These are phyloP conservation scores for Dysidea cf. avara DNA, from an alignment of 37 sponge, comb jelly and placozoan genomes.

Conservation along the genomic window DNA sequence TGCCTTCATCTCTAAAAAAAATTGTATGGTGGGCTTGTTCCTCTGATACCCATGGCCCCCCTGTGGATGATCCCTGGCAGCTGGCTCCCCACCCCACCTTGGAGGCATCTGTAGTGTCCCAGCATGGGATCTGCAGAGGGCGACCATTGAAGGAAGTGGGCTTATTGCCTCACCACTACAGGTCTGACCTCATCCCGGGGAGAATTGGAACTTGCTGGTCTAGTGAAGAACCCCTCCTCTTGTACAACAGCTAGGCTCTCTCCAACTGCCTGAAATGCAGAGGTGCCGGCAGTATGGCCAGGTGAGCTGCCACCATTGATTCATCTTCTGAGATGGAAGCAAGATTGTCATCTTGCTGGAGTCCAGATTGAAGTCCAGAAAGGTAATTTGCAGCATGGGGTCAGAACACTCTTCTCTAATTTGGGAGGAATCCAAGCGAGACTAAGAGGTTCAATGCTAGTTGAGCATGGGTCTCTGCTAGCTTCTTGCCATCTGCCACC, in stretches of 20 bases:
- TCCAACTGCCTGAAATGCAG: neutral
- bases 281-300: slow-evolving; percentile 2
- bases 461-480: no score
- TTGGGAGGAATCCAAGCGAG: no score
- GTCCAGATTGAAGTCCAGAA: no score
- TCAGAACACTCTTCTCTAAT: no score
- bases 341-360: no score
- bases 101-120: neutral
- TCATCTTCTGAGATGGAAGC: no score
- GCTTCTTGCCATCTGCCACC: no score
- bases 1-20: slow-evolving; percentile 1
- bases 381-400: no score
- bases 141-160: no score
- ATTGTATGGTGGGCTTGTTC: neutral
- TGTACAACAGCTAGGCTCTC: neutral
- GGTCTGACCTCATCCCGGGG: neutral
- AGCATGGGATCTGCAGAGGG: neutral
- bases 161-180: neutral
- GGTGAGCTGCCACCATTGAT: slow-evolving; percentile 14
- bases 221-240: neutral
- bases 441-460: no score
- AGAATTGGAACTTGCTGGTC: neutral
- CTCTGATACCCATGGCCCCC: neutral
- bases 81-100: neutral
- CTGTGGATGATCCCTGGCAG: neutral